Base-by-base conservation (phyloP, 2,888 invertebrate species). In the Drosophila algonquin region DNA sequence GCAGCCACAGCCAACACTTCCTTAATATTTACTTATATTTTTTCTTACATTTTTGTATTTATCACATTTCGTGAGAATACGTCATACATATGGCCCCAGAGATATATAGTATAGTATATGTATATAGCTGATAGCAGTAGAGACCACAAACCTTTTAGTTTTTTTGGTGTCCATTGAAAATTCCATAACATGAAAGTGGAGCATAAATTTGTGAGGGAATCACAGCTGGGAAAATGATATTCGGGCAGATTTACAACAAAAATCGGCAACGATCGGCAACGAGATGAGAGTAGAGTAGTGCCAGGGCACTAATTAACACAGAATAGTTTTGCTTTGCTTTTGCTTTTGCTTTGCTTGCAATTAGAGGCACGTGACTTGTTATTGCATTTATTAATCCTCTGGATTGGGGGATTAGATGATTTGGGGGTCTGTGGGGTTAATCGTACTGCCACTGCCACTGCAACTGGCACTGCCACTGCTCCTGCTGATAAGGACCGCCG, bases 91-190 rank as follows among this genome's bases (percentile, higher is more conserved):
- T 24, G 24, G 32, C 3, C 32, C 10, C 12, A n/a, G 16, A 48
- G 3, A 12, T 53, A 21, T 10, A 30, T 8, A 8, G 21, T 51
- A 14, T 46, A 47, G 21, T 44, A 16, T 18, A 32, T 24, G 46
- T 4, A 35, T 48, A 8, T 2, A 16, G 21, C 21, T 12, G 9
- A 40, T 48, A 16, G 10, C 12, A 40, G 27, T 16, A 4, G 40
- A 10, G 10, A 21, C 12, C 45, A 56, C 72, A 70, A 82, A 90
- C 90, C 90, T 90, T 89, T 90, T 87, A 87, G 82, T 87, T 90
- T 90, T 90, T 89, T 90, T 89, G 88, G 90, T 73, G 90, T 89
- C 90, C 91, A 90, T 86, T 90, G 90, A 81, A 90, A 91, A 76
- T 90, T 91, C 91, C 90, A 90, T 90, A 90, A 90, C 90, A 90